A percentile compares a stretch with the other conserved stretches of the same genome.
Evolutionary conservation across 2,113 vertebrate genomes (phyloP).

Genomic region (Periophthalmus modestus): DNA sequence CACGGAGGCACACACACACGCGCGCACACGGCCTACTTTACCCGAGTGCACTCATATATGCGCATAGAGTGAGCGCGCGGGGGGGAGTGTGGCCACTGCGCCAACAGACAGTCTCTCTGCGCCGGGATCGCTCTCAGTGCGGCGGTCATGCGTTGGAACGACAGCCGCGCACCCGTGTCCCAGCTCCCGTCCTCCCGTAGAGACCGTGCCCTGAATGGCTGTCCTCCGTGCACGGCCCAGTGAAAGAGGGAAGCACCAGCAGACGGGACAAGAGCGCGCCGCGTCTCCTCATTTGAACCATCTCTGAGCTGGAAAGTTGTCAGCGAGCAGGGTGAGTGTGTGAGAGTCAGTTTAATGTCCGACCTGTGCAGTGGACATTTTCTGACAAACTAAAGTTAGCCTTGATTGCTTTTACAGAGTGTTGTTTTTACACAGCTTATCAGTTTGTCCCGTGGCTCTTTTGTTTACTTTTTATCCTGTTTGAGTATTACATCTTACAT

Average conservation of each 20-base stretch:
- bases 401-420: no score
- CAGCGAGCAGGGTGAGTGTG: slow-evolving; percentile 64
- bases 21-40: slow-evolving; percentile 61
- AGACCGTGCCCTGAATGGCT: slow-evolving; percentile 86
- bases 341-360: no score
- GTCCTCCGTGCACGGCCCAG: slow-evolving; percentile 72
- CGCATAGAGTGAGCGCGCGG: slow-evolving; percentile 13
- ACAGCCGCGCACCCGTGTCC: slow-evolving; percentile 61
- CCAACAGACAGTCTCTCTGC: slow-evolving; percentile 65
- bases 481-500: neutral
- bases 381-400: no score
- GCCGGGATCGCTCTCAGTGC: slow-evolving; percentile 67
- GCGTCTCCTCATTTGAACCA: slow-evolving; percentile 59
- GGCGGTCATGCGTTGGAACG: slow-evolving; percentile 71
- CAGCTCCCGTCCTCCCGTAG: slow-evolving; percentile 58
- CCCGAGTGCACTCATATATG: slow-evolving; percentile 40
- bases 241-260: slow-evolving; percentile 25
- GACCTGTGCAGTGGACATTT: slow-evolving; percentile 6
- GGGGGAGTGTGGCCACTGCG: slow-evolving; percentile 42
- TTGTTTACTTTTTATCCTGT: neutral
- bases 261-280: slow-evolving; percentile 60
- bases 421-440: no score
- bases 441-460: neutral
- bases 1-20: slow-evolving; percentile 20
- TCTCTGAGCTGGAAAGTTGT: slow-evolving; percentile 56